phyloP scores from a whole-genome alignment of 1,140 invertebrate species.

The Chlorops oryzae region DNA sequence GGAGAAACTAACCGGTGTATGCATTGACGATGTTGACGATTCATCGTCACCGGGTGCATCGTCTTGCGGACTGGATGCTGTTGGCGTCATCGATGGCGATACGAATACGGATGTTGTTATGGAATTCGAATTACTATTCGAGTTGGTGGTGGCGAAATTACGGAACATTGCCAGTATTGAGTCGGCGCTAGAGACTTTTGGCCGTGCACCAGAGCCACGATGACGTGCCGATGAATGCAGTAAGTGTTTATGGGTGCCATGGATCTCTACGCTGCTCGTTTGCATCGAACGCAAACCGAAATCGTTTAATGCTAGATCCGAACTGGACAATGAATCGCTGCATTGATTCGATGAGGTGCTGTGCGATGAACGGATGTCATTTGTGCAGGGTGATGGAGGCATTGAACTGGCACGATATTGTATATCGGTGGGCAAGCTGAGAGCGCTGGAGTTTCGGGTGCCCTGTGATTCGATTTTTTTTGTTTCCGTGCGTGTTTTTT shows the following conservation, averaged over 20 bases:
- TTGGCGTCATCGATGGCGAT: conserved; percentile 58
- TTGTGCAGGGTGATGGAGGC: conserved; percentile 48
- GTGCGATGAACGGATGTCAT: conserved; percentile 55
- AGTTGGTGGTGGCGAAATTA: conserved; percentile 52
- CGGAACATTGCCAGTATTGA: conserved; percentile 69
- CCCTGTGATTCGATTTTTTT: conserved; percentile 12
- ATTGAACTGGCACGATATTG: conserved; percentile 22
- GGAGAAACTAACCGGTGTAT: conserved; percentile 53
- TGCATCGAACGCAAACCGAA: conserved; percentile 18
- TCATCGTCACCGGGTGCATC: conserved; percentile 60
- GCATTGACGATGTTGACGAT: conserved; percentile 55
- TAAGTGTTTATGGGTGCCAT: conserved; percentile 8
- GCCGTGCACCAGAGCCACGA: conserved; percentile 25
- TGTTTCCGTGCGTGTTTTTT: neutral
- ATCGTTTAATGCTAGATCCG: conserved; percentile 54
- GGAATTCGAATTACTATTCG: conserved; percentile 40
- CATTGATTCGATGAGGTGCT: conserved; percentile 62
- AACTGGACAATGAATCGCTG: conserved; percentile 62
- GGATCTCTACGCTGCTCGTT: conserved; percentile 12
- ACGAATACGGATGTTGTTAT: conserved; percentile 53
- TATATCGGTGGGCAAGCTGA: conserved; percentile 24
- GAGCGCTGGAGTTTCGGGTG: conserved; percentile 20
- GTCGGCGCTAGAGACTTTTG: conserved; percentile 64
- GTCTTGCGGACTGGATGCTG: conserved; percentile 62
- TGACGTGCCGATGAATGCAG: conserved; percentile 5